phyloP scores from a whole-genome alignment of 2,797 vertebrate species.

The Threskiornis aethiopicus region DNA sequence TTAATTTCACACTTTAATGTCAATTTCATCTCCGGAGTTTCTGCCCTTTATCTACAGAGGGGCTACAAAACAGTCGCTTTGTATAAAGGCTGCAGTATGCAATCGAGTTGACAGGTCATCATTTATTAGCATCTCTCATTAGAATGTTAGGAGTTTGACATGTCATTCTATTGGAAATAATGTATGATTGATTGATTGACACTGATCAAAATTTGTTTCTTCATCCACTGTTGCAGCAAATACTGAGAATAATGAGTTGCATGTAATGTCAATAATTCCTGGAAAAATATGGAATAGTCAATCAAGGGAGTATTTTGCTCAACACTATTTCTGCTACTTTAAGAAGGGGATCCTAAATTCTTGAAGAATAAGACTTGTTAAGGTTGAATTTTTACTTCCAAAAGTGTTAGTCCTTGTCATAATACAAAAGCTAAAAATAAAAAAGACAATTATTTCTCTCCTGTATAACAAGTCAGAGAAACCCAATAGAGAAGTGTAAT shows the following conservation, averaged over 20 bases:
- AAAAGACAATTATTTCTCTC: neutral
- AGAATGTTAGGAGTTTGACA: neutral
- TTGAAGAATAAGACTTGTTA: neutral
- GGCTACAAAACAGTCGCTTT: neutral
- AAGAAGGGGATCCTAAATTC: neutral
- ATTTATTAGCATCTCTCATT: constrained; percentile 24
- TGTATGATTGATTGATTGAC: neutral
- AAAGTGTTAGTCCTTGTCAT: neutral
- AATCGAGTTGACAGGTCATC: neutral
- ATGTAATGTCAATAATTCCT: neutral
- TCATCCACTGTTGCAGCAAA: neutral
- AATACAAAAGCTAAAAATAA: neutral
- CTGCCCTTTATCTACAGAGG: neutral
- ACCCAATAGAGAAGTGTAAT: neutral
- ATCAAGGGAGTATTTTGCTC: neutral
- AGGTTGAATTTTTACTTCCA: neutral
- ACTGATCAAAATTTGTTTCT: neutral
- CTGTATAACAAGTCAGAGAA: neutral
- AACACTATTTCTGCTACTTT: neutral
- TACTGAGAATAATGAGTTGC: neutral
- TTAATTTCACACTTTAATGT: constrained; percentile 17
- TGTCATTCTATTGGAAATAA: neutral
- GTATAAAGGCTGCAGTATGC: neutral
- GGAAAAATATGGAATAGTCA: neutral
- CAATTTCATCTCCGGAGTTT: neutral